Base-by-base conservation (phyloP, 2,797 vertebrate species). In the Neoniphon sammara region DNA sequence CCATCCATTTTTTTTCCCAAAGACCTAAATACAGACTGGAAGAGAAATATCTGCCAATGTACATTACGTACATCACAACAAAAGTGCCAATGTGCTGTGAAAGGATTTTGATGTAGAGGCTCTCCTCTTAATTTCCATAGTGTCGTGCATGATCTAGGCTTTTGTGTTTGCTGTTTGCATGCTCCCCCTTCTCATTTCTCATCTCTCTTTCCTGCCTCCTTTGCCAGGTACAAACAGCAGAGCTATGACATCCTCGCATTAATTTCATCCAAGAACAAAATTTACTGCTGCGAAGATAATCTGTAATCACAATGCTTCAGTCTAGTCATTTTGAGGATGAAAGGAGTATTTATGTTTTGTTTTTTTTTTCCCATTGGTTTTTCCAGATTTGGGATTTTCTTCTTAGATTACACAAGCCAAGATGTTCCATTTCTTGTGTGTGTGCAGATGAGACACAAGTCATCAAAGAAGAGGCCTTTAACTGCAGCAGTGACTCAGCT, bases 401-500 rank as follows among this genome's bases (percentile, higher is more conserved):
- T 74, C n/a, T 9, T 60, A 63, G 73, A 83, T 70, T 69, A 69
- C 39, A 52, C 27, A 34, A 20, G 20, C 20, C 2, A 52, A 52
- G 8, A 52, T 52, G 50, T 52, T 1, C 66, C 59, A 54, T 57
- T 69, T 49, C 70, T 64, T 7, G 14, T 56, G 46, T 62, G 54
- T 67, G 57, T 52, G n/a, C 46, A 76, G 61, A 76, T 67, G 78
- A 80, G 71, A 56, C 69, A 18, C 8, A 54, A 54, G 21, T 20
- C 6, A 52, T 9, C 21, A 54, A n/a, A 44, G 25, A 30, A 30
- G 10, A 14, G 42, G 46, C 67, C 75, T 53, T 27, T 70, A 49
- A 70, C 81, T 82, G 83, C 68, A 72, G 74, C 68, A 67, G 71
- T 76, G 84, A 83, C 61, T 83, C 84, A 78, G 77, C 75, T 49